Evolutionary conservation across 2,888 invertebrate genomes (phyloP), one percentile per base, ranked within the genome.

Genomic region (Drosophila neoperkinsi): DNA sequence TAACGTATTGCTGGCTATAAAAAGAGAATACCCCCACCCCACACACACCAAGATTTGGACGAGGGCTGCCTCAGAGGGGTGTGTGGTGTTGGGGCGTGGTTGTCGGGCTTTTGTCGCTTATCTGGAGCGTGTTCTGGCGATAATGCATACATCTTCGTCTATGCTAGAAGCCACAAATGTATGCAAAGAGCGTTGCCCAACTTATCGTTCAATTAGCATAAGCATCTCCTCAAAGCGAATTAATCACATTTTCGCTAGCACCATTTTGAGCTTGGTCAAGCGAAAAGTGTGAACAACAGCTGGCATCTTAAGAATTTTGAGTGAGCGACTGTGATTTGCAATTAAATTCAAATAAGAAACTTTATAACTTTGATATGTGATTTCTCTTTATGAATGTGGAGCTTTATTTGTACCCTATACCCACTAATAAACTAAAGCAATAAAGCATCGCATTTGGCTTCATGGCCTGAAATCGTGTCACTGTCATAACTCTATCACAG

Each of bases 171-270:
- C 18, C 56, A 21, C 18, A 58, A 71, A 64, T 71, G 49, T 71
- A 65, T 77, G 77, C 77, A 67, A 56, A 69, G 62, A 11, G 43
- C 21, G 43, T 43, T 21, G 43, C 11, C 43, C 11, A 43, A 43
- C 84, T 86, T 86, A 82, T 83, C 82, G 57, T 36, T 33, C 86
- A 86, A 86, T 83, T 86, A 83, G 78, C 84, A 82, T 86, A 86
- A 83, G 72, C 75, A 67, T 78, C 71, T 74, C 65, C 64, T 52
- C 31, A 10, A 51, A 30, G 60, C 70, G 57, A 33, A 67, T 33
- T 71, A 66, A 79, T 74, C 77, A 64, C 79, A 70, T 74, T 63
- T 30, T 67, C 16, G 46, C 30, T 30, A 38, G 43, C 28, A 25
- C 11, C 43, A 52, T 31, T 33, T 43, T 43, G 34, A 51, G 52